Base-by-base conservation (phyloP, 2,888 invertebrate species). In the Athrips mouffetella region DNA sequence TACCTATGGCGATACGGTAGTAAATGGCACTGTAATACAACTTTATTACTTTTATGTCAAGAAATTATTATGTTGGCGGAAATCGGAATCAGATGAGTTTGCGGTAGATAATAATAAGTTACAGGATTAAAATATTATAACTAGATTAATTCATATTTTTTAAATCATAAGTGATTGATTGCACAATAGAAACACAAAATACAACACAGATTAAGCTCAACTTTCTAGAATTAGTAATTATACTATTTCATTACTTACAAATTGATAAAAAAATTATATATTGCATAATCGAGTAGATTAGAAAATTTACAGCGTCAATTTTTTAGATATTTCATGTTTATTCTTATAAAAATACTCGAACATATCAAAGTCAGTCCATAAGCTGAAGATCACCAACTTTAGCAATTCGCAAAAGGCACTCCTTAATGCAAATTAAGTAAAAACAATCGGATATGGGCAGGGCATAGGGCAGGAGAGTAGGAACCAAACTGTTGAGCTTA, bases 371-470 rank as follows among this genome's bases (percentile, higher is more conserved):
- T 80, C 80, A 80, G 80, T 83, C 76, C 76, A 60, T 65, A 62
- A 70, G 72, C 71, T 64, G 70, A 63, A 65, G 69, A 71, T 68
- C 73, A 75, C 74, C 63, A 68, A 65, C 60, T 65, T 64, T 53
- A 69, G 70, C 67, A 63, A 67, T 68, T 70, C 66, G 70, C 75
- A 68, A 76, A 83, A 85, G 85, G 83, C 84, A 84, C 85, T 83
- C 76, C 76, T 68, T 63, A 56, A 74, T 70, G 74, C 73, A 73
- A 80, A 71, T 54, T n/a, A 74, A 67, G 52, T 45, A 55, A 50
- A 45, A 41, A 49, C 47, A 37, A 29, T 8, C 3, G 21, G 40
- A 8, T 10, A 15, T 8, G 16, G 11, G 10, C 31, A 25, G 40
- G 42, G 45, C 37, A 6, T 33, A 42, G 30, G 47, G 13, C 16